Percentiles rank a stretch among this genome's conserved stretches.
Conservation (phyloP, 2,113 vertebrate genomes). For the Pseudorectes ferrugineus region DNA sequence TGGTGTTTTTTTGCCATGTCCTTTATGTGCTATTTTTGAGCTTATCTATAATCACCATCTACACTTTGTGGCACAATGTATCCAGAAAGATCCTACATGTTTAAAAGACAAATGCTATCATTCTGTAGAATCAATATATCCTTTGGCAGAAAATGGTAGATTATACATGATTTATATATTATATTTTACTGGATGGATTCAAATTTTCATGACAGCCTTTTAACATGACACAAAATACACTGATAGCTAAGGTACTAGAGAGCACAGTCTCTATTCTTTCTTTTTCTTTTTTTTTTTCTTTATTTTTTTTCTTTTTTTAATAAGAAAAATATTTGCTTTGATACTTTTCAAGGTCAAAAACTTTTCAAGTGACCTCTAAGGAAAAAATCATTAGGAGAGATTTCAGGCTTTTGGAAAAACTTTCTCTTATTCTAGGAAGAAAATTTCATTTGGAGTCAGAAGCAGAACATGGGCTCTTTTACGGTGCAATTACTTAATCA, state of each 20-base stretch:
- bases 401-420: background rate
- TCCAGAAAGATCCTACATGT: slow-evolving; percentile 9
- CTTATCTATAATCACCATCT: background rate
- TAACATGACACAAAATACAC: background rate
- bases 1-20: background rate
- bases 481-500: slow-evolving; percentile 48
- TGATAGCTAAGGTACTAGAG: background rate
- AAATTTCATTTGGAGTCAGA: slow-evolving; percentile 29
- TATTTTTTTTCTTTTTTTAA: background rate
- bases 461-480: slow-evolving; percentile 13
- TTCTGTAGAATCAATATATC: slow-evolving; percentile 12
- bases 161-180: background rate
- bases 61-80: background rate
- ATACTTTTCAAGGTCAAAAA: slow-evolving; percentile 54
- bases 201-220: slow-evolving; percentile 25
- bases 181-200: slow-evolving; percentile 8
- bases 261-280: background rate
- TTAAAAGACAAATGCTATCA: background rate
- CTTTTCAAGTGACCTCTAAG: slow-evolving; percentile 42
- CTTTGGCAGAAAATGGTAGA: slow-evolving; percentile 28
- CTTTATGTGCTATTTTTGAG: slow-evolving; percentile 5
- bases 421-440: background rate
- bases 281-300: background rate
- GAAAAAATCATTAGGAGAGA: background rate
- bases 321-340: slow-evolving; percentile 31